Conservation (phyloP, 2,888 invertebrate species). For the Protophormia terraenovae region DNA sequence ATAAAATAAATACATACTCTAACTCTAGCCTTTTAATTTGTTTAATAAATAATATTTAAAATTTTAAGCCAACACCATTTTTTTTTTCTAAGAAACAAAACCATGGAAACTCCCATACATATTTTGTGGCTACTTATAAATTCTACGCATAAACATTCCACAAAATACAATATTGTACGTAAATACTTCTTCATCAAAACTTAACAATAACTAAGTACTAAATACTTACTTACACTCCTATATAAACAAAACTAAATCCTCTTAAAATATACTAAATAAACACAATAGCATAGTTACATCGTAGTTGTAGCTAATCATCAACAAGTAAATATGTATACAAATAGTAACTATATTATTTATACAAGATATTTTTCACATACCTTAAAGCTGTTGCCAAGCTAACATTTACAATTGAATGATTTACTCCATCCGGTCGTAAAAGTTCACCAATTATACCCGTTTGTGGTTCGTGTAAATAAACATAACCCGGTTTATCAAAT, state of each 20-base stretch:
- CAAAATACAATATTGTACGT: no score
- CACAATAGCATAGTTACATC: background rate
- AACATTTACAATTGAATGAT: constrained; percentile 79
- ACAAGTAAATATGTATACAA: no score
- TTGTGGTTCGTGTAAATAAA: constrained; percentile 82
- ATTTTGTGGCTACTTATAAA: constrained; percentile 57
- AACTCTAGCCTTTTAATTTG: no score
- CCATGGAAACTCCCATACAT: constrained; percentile 28
- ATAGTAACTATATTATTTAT: no score
- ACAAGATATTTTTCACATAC: constrained; percentile 73
- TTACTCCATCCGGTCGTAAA: constrained; percentile 78
- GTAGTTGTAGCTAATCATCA: background rate
- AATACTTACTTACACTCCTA: background rate
- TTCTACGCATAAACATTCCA: constrained; percentile 20
- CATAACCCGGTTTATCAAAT: constrained; percentile 86
- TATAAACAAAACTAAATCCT: constrained; percentile 2
- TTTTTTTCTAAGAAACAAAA: background rate
- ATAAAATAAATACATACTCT: no score
- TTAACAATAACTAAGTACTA: background rate
- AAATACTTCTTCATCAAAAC: constrained; percentile 34
- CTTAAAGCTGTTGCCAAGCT: constrained; percentile 78
- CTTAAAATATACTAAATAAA: background rate
- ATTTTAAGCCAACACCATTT: no score
- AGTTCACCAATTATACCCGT: constrained; percentile 80
- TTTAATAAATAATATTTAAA: no score